Evolutionary conservation across 2,113 vertebrate genomes (phyloP).

Genomic region (Archilochus colubris): DNA sequence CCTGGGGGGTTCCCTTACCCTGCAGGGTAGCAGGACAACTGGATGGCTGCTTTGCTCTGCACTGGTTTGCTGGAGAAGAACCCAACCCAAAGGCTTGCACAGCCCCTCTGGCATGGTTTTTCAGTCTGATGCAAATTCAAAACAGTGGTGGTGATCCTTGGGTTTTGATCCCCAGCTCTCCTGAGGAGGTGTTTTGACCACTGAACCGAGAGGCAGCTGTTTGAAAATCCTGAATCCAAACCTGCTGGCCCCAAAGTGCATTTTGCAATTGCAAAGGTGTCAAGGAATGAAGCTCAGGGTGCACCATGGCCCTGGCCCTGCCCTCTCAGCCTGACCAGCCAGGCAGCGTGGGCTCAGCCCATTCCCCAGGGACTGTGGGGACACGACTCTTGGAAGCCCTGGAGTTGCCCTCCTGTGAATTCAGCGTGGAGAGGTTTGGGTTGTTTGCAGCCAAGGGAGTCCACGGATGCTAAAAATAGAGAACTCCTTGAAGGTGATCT

Average conservation of each 20-base stretch:
- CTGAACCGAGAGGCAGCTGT: neutral
- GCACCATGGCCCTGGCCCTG: neutral
- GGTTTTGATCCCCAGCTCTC: neutral
- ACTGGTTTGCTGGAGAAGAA: neutral
- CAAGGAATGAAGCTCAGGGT: fast-evolving
- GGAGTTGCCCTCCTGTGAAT: neutral
- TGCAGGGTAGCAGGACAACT: neutral
- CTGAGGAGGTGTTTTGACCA: neutral
- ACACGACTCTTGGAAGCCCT: neutral
- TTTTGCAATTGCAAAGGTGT: fast-evolving
- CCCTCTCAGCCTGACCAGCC: neutral
- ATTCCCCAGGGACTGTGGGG: neutral
- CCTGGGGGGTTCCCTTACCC: neutral
- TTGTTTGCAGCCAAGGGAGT: constrained; percentile 26
- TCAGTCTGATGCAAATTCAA: neutral
- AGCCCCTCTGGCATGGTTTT: neutral
- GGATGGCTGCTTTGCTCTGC: neutral
- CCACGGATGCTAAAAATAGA: constrained; percentile 18
- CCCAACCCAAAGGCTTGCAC: neutral
- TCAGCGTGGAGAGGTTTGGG: neutral
- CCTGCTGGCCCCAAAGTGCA: neutral
- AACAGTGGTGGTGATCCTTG: neutral
- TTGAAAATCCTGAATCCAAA: neutral
- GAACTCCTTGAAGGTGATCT: constrained; percentile 9
- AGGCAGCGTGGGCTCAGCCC: neutral